phyloP scores from a whole-genome alignment of 2,888 invertebrate genomes.

The Scaeva pyrastri region DNA sequence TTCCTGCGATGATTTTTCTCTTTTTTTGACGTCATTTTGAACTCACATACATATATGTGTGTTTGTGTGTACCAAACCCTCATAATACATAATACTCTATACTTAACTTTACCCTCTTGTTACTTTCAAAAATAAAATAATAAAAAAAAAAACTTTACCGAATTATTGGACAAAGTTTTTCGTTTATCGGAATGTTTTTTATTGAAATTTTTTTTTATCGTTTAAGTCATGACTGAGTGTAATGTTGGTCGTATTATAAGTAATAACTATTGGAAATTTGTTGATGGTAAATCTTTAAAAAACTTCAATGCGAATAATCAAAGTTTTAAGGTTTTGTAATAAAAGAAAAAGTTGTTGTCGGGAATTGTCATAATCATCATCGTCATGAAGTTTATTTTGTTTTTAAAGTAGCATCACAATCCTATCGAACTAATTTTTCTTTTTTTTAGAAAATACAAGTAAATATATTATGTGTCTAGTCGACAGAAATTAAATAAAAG shows the following conservation, averaged over 20 bases:
- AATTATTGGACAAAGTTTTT: constrained; percentile 29
- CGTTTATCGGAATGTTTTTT: constrained; percentile 19
- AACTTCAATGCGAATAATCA: neutral
- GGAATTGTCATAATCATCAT: neutral
- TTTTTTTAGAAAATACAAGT: neutral
- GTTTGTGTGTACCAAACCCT: too few relatives aligned
- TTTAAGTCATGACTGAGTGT: neutral
- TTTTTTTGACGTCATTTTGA: constrained; percentile 3
- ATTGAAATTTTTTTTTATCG: constrained; percentile 1
- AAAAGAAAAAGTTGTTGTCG: neutral
- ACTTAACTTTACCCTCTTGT: neutral
- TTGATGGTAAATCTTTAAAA: neutral
- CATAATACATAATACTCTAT: neutral
- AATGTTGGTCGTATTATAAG: neutral
- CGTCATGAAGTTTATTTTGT: neutral
- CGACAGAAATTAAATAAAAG: too few relatives aligned
- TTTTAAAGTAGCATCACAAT: neutral
- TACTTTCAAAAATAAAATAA: constrained; percentile 1
- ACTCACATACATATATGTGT: neutral
- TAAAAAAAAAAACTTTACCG: neutral
- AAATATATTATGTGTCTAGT: too few relatives aligned
- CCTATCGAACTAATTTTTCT: neutral
- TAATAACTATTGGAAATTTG: neutral
- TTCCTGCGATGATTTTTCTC: constrained; percentile 9
- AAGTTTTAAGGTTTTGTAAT: neutral